These are phyloP conservation scores for Bradypus variegatus DNA, from an alignment of 2,797 vertebrate genomes.

Conservation along the genomic window DNA sequence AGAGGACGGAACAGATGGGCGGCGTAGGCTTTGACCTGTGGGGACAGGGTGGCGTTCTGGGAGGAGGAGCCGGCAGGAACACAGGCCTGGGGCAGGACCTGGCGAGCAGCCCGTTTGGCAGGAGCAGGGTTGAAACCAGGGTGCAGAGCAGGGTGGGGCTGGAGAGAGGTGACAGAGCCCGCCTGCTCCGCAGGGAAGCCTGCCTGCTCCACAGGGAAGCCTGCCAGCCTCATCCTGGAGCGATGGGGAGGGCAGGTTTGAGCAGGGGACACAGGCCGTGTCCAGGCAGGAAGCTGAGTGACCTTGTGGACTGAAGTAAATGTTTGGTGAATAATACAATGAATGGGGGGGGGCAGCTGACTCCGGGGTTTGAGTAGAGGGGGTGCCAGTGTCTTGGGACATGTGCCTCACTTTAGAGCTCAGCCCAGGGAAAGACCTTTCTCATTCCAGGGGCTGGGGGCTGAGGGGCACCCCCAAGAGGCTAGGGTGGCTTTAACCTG, in stretches of 20 bases:
- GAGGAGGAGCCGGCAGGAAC: neutral
- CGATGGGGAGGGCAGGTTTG: neutral
- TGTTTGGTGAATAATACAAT: neutral
- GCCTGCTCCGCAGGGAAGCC: too few relatives aligned
- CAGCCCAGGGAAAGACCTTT: neutral
- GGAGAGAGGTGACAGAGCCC: too few relatives aligned
- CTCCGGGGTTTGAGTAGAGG: neutral
- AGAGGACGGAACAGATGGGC: rapidly evolving
- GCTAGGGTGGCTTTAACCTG: neutral
- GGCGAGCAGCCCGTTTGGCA: neutral
- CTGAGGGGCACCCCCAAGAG: neutral
- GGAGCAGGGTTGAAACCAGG: neutral
- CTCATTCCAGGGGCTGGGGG: neutral
- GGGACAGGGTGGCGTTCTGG: neutral
- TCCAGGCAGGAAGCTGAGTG: neutral
- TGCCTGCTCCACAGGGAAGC: too few relatives aligned
- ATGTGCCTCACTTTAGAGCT: neutral
- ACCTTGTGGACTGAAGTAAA: rapidly evolving
- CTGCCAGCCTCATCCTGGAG: neutral
- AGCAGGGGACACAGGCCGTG: neutral
- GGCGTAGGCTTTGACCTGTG: rapidly evolving
- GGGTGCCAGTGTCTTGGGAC: neutral
- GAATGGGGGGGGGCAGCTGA: neutral
- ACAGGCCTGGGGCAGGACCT: neutral
- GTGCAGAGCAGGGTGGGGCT: neutral